phyloP scores from a whole-genome alignment of 2,113 vertebrate species.

The Tor tambroides region DNA sequence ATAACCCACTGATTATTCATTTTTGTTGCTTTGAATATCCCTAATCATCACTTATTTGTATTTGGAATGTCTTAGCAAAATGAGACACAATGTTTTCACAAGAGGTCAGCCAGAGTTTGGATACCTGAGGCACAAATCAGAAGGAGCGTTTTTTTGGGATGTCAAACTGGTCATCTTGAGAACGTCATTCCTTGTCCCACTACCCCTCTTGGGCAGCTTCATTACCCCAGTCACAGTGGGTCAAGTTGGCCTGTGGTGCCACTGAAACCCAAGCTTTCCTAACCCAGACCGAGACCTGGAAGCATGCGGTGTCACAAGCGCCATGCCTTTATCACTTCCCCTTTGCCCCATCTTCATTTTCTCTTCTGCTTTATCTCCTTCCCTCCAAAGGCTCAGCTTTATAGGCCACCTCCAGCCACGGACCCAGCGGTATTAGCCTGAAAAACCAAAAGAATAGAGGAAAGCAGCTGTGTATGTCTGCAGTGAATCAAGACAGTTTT shows the following conservation, averaged over 20 bases:
- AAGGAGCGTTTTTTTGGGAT: conserved; percentile 71
- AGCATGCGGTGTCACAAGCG: conserved; percentile 74
- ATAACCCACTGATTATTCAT: background rate
- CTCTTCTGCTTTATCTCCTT: conserved; percentile 60
- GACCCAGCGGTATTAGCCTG: conserved; percentile 20
- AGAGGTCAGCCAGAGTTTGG: conserved; percentile 25
- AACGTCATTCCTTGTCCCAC: conserved; percentile 58
- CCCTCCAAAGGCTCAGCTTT: conserved; percentile 58
- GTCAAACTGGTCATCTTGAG: conserved; percentile 7
- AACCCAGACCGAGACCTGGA: conserved; percentile 84
- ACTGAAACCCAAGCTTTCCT: conserved; percentile 86
- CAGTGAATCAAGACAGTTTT: conserved; percentile 3
- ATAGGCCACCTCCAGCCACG: conserved; percentile 54
- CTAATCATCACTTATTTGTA: too few relatives aligned
- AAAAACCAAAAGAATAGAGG: conserved; percentile 13
- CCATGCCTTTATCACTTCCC: conserved; percentile 70
- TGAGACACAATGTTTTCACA: background rate
- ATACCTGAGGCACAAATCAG: conserved; percentile 29
- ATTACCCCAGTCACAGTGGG: conserved; percentile 73
- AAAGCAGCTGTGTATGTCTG: background rate
- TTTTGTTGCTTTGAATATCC: background rate
- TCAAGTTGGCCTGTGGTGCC: conserved; percentile 79
- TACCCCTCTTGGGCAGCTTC: conserved; percentile 65
- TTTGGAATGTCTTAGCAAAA: background rate
- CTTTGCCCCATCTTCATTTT: conserved; percentile 53